Conservation (phyloP, 2,888 invertebrate species). For the Hypercompe scribonia region DNA sequence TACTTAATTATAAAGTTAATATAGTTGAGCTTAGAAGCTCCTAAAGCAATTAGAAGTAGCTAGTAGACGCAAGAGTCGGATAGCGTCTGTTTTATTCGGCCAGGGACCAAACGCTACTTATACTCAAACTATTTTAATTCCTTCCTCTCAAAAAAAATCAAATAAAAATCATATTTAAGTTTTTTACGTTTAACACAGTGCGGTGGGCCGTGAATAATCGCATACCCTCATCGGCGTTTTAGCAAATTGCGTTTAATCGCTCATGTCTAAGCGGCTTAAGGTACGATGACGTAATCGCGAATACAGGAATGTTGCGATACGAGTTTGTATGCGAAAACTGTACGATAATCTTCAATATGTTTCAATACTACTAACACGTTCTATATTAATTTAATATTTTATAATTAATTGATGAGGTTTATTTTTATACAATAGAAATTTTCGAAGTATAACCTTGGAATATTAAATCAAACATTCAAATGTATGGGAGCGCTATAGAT, state of each 20-base stretch:
- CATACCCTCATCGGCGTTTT: conserved; percentile 6
- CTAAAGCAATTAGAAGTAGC: not conserved
- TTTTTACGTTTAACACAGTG: not conserved
- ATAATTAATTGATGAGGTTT: not conserved
- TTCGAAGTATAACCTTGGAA: no score
- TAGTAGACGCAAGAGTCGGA: not conserved
- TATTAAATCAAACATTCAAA: no score
- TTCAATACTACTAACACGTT: not conserved
- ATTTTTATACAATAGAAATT: no score
- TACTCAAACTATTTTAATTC: no score
- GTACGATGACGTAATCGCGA: conserved; percentile 38
- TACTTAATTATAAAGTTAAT: not conserved
- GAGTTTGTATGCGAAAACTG: not conserved
- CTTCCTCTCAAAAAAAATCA: no score
- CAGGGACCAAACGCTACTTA: not conserved
- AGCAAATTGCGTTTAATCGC: conserved; percentile 25
- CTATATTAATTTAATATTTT: not conserved
- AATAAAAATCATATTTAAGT: not conserved
- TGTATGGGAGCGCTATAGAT: no score
- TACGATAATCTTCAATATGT: not conserved
- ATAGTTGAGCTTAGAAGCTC: no score
- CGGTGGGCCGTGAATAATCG: conserved; percentile 12
- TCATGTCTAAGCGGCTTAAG: conserved; percentile 22
- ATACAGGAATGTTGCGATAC: conserved; percentile 33
- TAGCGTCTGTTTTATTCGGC: not conserved